Evolutionary conservation across 1,140 invertebrate genomes (phyloP), one percentile per base, ranked within the genome.

Genomic region (Psix sp.): DNA sequence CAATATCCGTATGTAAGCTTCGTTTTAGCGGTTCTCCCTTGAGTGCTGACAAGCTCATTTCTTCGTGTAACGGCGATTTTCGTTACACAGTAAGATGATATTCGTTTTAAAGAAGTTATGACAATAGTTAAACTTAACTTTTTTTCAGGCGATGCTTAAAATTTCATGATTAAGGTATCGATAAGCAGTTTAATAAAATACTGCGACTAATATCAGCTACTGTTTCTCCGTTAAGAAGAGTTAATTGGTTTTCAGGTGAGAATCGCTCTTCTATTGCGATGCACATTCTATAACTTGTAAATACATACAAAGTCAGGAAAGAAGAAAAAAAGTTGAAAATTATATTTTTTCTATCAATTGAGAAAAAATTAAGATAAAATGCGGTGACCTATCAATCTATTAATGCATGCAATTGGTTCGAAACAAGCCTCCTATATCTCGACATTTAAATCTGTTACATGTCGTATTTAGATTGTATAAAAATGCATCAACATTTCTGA

Each of bases 321-420:
- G 62, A 80, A 81, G 65, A 82, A 81, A 70, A 78, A 77, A 72
- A 81, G 75, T 82, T 80, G 78, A 83, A 82, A 80, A 85, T 86
- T 86, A 86, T 86, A 86, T 86, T 86, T 86, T 86, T 86, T 86
- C 85, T 86, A 86, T 85, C 83, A 74, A 86, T 83, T 82, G 80
- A 85, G 48, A 67, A 74, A 73, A 74, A 73, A 66, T 38, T 31
- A 74, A 45, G 62, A 74, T 66, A 80, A 84, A 82, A 73, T 76
- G 79, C 81, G 78, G 81, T 84, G 78, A 84, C 81, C 79, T 84
- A 85, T 85, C 82, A 82, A 84, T 75, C 62, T 73, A 74, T 62
- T 66, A 60, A 56, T 62, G 54, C 68, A 72, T 65, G 45, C 39
- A 45, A 59, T 72, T 57, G 21, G 45, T 72, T 72, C 20, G 7